These are phyloP conservation scores for Boulengeromyrus knoepffleri DNA, from an alignment of 2,113 vertebrate species.

Conservation along the genomic window DNA sequence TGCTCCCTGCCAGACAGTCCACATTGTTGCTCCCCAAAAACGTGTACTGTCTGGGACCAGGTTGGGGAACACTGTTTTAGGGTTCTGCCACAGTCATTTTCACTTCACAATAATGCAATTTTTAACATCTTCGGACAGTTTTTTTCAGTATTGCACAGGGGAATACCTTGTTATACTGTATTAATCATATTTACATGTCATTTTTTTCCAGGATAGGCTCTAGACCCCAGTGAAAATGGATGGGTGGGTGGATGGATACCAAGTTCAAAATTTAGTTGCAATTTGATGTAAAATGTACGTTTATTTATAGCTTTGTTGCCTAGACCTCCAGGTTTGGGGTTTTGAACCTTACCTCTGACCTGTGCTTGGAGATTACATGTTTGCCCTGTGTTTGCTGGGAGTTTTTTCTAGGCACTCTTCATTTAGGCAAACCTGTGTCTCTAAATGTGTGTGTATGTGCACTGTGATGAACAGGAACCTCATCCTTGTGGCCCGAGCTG, in stretches of 20 bases:
- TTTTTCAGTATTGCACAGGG: neutral
- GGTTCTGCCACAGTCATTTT: neutral
- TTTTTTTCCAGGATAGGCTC: neutral
- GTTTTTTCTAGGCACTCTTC: neutral
- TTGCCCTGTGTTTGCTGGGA: neutral
- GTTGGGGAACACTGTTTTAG: neutral
- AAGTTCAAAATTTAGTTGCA: too few relatives aligned
- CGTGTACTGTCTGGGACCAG: neutral
- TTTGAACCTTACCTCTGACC: neutral
- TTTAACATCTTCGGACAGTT: neutral
- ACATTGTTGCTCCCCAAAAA: too few relatives aligned
- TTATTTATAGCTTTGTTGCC: too few relatives aligned
- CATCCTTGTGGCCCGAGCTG: neutral
- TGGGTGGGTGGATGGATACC: too few relatives aligned
- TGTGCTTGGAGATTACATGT: neutral
- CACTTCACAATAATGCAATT: neutral
- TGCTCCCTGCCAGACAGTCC: neutral
- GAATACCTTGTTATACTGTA: neutral
- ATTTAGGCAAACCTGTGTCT: neutral
- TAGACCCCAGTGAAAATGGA: too few relatives aligned
- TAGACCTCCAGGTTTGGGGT: too few relatives aligned
- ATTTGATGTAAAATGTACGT: too few relatives aligned
- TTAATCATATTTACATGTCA: neutral
- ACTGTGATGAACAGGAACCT: neutral
- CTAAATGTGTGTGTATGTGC: neutral